Base-by-base conservation (phyloP, 2,888 invertebrate species). In the Perithous albicinctus region DNA sequence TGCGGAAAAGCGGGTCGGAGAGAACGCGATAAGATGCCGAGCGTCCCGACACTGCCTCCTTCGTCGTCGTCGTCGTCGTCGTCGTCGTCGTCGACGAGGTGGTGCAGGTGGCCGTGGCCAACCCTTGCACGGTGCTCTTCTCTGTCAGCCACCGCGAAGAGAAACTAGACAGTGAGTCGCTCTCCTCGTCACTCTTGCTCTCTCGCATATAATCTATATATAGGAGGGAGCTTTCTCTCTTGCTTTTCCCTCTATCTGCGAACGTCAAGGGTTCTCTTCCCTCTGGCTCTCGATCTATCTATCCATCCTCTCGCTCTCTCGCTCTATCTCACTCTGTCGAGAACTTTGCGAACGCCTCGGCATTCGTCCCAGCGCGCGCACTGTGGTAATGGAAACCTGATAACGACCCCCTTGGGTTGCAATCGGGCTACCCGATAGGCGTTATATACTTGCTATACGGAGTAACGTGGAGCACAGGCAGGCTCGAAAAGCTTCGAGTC, bases 101-200 rank as follows among this genome's bases (percentile, higher is more conserved):
- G 72, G 51, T 80, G 74, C 78, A 81, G 81, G 81, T 93, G 64
- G 93, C 66, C 76, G 61, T 74, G 29, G 43, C 76, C 75, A 81
- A 81, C 77, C 81, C 78, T 81, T 78, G 69, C 78, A 74, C 63
- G 69, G 46, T 76, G 10, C 64, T 74, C 41, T 48, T 73, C 70
- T 93, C 93, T 0, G 93, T 87, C 72, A 93, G 93, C 3, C 92
- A 88, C 64, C 89, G 38, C 70, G 63, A 56, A 73, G 26, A 76
- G 43, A 38, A 41, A 59, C 26, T 29, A 56, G 56, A 56, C 56
- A 5, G 5, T 6, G 56, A 56, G n/a, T 56, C 56, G 26, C 29
- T 29, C 56, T 15, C 29, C 56, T 15, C 29, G 56, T 56, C 56
- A 29, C 56, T 56, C 29, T 56, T 56, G 29, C 29, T 26, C 26